Percentiles rank a stretch among this genome's conserved stretches.
Evolutionary conservation across 2,113 vertebrate species (phyloP).

Genomic region (Epinephelus fuscoguttatus): DNA sequence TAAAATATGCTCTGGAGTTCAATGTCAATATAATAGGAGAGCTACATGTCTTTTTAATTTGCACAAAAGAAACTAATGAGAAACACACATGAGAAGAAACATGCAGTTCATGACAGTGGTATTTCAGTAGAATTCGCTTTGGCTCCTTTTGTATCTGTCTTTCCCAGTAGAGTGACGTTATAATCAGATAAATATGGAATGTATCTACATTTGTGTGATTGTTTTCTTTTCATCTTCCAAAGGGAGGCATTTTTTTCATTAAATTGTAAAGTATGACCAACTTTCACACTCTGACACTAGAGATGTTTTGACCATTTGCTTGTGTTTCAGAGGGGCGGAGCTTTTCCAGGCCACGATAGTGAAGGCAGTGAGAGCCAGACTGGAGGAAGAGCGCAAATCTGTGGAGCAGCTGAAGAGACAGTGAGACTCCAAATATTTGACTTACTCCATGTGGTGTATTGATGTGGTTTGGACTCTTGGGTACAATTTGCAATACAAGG

Average conservation of each 20-base stretch:
- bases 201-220: background rate
- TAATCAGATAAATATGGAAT: background rate
- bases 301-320: background rate
- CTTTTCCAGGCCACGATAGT: constrained; percentile 99
- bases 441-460: background rate
- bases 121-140: background rate
- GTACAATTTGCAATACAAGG: background rate
- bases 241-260: background rate
- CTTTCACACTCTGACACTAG: background rate
- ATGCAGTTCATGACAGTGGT: background rate
- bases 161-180: background rate
- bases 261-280: background rate
- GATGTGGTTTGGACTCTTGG: background rate
- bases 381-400: constrained; percentile 97
- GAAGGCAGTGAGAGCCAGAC: constrained; percentile 95
- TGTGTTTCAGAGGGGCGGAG: constrained; percentile 92
- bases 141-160: background rate
- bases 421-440: constrained; percentile 84
- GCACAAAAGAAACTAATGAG: background rate
- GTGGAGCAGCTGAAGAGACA: constrained; percentile 99
- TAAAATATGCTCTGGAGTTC: background rate
- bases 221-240: background rate
- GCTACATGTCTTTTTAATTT: background rate
- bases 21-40: background rate
- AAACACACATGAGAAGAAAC: background rate